These are phyloP conservation scores for Dyspetes luteomarginatus DNA, from an alignment of 2,888 invertebrate species.

Conservation along the genomic window DNA sequence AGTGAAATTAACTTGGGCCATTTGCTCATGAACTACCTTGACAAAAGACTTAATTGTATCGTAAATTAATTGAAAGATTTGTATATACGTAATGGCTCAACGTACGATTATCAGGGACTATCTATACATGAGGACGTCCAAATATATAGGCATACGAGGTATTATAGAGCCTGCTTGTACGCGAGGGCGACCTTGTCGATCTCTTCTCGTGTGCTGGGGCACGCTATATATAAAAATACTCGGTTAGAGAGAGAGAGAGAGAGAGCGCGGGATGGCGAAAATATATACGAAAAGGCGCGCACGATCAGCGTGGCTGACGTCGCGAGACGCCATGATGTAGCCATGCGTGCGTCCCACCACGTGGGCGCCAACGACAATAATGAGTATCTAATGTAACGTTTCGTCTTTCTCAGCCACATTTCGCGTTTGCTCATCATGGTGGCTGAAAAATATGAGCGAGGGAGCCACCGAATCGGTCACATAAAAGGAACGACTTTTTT, in stretches of 20 bases:
- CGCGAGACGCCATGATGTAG: conserved; percentile 78
- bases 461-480: not conserved
- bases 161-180: conserved; percentile 1
- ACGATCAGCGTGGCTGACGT: conserved; percentile 66
- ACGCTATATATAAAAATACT: conserved; percentile 13
- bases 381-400: not conserved
- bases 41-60: conserved; percentile 28
- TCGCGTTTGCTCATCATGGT: too few species aligned
- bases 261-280: conserved; percentile 46
- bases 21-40: too few species aligned
- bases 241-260: conserved; percentile 28
- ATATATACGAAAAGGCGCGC: conserved; percentile 32
- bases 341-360: conserved; percentile 75
- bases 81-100: not conserved
- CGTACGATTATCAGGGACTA: conserved; percentile 33
- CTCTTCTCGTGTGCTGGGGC: conserved; percentile 12
- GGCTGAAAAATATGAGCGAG: not conserved
- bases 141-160: not conserved
- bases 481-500: not conserved
- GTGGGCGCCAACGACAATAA: conserved; percentile 70
- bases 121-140: not conserved
- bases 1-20: too few species aligned
- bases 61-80: not conserved
- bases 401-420: too few species aligned
- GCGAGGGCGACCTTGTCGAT: conserved; percentile 48